Evolutionary conservation across 2,113 vertebrate genomes (phyloP).

Genomic region (Manacus vitellinus): DNA sequence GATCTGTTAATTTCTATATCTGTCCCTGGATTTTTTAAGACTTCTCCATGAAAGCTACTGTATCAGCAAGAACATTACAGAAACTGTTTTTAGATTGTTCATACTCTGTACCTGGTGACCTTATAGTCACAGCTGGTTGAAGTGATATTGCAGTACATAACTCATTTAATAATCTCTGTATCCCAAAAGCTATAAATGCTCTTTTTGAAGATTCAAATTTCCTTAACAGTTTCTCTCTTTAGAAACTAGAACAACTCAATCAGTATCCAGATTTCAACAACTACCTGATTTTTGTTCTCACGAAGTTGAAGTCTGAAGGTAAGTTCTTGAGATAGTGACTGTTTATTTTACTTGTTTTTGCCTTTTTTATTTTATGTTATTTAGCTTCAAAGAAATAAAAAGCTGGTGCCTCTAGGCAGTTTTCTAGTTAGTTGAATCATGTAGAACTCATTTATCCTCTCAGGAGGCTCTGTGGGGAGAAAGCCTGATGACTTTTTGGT

Average conservation of each 20-base stretch:
- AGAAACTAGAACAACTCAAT: slow-evolving; percentile 99
- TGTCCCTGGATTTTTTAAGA: background rate
- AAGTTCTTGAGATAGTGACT: slow-evolving; percentile 48
- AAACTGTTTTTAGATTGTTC: background rate
- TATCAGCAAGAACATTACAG: background rate
- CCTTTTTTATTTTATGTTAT: background rate
- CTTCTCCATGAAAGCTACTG: background rate
- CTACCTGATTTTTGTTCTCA: slow-evolving; percentile 98
- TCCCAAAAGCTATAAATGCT: background rate
- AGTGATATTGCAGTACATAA: background rate
- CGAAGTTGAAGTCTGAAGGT: slow-evolving; percentile 98
- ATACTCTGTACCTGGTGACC: background rate
- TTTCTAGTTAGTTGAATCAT: background rate
- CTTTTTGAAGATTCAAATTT: background rate
- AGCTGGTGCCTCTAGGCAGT: background rate
- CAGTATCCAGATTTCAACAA: slow-evolving; percentile 99
- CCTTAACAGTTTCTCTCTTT: slow-evolving; percentile 80
- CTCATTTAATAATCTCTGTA: background rate
- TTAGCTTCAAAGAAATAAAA: background rate
- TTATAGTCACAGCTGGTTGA: background rate
- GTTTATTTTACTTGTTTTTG: background rate
- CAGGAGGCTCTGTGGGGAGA: background rate
- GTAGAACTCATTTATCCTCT: background rate
- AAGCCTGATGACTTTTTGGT: background rate
- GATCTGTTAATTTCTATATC: background rate